These are phyloP conservation scores for Acleris holmiana DNA, from an alignment of 2,888 invertebrate species.

Conservation along the genomic window DNA sequence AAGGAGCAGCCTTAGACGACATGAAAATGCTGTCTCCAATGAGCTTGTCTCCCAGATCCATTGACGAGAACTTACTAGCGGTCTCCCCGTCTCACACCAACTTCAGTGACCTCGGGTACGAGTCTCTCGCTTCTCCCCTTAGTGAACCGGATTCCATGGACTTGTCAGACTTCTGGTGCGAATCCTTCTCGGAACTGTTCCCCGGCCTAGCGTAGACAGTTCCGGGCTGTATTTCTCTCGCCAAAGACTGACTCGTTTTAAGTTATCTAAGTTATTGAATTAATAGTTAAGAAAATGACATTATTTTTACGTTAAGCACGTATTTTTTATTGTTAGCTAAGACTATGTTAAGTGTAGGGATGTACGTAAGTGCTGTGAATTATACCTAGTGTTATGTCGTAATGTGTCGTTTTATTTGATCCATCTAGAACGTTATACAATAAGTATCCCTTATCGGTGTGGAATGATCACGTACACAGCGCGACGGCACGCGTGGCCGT, in stretches of 20 bases:
- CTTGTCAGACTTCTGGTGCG: conserved; percentile 88
- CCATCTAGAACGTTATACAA: conserved; percentile 17
- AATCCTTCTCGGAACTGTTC: conserved; percentile 90
- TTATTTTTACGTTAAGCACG: conserved; percentile 44
- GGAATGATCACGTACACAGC: conserved; percentile 15
- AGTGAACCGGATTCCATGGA: conserved; percentile 77
- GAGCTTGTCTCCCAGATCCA: conserved; percentile 65
- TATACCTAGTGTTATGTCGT: conserved; percentile 45
- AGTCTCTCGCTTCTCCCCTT: conserved; percentile 77
- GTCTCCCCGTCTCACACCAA: conserved; percentile 74
- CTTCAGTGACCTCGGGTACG: conserved; percentile 77
- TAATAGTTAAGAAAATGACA: conserved; percentile 54
- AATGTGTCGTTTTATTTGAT: conserved; percentile 35
- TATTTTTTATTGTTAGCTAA: conserved; percentile 47
- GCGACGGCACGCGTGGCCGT: neutral
- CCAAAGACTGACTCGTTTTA: conserved; percentile 81
- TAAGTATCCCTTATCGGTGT: conserved; percentile 34
- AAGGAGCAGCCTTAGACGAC: conserved; percentile 66
- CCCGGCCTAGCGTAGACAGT: conserved; percentile 86
- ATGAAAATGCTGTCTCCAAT: conserved; percentile 78
- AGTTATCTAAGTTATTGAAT: conserved; percentile 48
- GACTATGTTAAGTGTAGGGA: conserved; percentile 54
- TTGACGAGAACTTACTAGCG: conserved; percentile 65
- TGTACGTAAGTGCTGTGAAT: conserved; percentile 65
- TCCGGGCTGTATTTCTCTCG: conserved; percentile 61